Percentiles rank a stretch among this genome's conserved stretches.
phyloP scores from a whole-genome alignment of 2,797 vertebrate genomes.

The Pipistrellus pipistrellus region DNA sequence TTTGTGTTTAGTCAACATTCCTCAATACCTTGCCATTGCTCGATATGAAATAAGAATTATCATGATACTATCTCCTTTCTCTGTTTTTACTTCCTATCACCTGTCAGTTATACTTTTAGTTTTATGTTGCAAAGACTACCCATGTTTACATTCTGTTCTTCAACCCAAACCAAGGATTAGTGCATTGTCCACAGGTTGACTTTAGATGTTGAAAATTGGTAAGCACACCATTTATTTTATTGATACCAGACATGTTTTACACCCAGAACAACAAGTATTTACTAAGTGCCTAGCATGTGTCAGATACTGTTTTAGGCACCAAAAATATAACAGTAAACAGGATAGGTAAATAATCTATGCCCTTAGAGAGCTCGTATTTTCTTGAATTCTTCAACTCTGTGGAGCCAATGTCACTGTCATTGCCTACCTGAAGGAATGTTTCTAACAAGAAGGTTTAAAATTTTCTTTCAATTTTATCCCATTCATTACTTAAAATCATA shows the following conservation, averaged over 20 bases:
- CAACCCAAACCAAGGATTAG: not conserved
- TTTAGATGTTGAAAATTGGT: not conserved
- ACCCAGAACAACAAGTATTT: not conserved
- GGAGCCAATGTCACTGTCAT: not conserved
- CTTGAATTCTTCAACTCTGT: not conserved
- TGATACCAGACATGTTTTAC: not conserved
- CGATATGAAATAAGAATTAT: constrained; percentile 27
- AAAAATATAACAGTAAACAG: not conserved
- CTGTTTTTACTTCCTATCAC: not conserved
- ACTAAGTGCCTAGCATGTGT: not conserved
- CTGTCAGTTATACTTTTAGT: not conserved
- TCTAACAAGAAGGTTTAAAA: not conserved
- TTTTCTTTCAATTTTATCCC: not conserved
- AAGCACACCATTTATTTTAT: not conserved
- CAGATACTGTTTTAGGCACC: not conserved
- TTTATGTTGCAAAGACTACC: not conserved
- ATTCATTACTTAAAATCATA: not conserved
- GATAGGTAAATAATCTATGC: not conserved
- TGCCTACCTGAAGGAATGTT: not conserved
- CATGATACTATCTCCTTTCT: not conserved
- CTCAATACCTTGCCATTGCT: not conserved
- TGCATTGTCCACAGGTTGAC: not conserved
- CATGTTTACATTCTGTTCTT: not conserved
- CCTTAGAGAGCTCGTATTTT: not conserved
- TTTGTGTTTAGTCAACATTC: not conserved